phyloP scores from a whole-genome alignment of 2,113 vertebrate species.

The Mungos mungo region DNA sequence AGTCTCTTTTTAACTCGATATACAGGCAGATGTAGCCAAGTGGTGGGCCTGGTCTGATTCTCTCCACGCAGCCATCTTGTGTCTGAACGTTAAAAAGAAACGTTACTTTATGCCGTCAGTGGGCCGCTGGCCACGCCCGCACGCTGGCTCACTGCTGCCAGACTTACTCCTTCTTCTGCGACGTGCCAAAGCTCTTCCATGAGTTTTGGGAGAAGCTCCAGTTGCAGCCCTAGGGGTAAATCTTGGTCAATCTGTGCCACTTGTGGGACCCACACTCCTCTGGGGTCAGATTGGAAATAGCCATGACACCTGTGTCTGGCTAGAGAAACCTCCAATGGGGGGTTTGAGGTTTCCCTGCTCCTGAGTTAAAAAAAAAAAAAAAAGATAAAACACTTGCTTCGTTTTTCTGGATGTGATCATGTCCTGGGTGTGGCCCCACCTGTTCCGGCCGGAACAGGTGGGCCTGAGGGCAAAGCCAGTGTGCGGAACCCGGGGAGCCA shows the following conservation, averaged over 20 bases:
- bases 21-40: neutral
- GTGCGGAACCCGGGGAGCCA: accelerated
- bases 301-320: accelerated
- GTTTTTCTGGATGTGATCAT: neutral
- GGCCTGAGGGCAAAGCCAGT: neutral
- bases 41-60: too few relatives aligned
- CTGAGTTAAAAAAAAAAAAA: neutral
- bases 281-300: neutral
- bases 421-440: neutral
- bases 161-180: accelerated
- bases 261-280: accelerated
- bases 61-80: neutral
- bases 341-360: neutral
- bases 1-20: neutral
- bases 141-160: accelerated
- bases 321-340: neutral
- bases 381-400: neutral
- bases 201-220: too few relatives aligned
- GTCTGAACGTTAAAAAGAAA: neutral
- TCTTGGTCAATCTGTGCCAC: neutral
- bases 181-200: accelerated
- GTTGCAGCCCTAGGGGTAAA: accelerated
- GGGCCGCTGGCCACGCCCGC: accelerated
- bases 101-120: accelerated
- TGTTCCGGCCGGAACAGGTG: accelerated